These are phyloP conservation scores for Zosterops lateralis DNA, from an alignment of 2,113 vertebrate species.

Conservation along the genomic window DNA sequence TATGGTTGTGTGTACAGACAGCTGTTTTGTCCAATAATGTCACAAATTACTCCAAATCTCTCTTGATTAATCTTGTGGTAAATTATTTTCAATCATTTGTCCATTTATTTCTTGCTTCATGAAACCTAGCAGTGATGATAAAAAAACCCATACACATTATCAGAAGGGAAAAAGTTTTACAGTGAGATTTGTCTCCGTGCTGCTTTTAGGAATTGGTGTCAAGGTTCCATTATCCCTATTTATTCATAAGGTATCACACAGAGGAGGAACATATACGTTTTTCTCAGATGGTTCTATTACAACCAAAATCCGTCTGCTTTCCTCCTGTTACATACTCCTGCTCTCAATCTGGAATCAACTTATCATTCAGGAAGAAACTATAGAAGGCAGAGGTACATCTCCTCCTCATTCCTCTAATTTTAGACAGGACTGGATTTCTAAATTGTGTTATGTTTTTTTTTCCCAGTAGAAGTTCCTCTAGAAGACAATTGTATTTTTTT, in stretches of 20 bases:
- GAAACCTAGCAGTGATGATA: neutral
- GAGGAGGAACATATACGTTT: neutral
- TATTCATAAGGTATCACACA: neutral
- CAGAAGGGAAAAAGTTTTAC: neutral
- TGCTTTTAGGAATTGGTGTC: neutral
- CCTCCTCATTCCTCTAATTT: neutral
- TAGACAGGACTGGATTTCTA: neutral
- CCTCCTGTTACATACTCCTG: neutral
- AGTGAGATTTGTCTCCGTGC: neutral
- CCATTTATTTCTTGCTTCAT: neutral
- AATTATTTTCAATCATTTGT: neutral
- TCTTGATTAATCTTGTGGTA: neutral
- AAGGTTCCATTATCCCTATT: neutral
- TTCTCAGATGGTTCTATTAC: neutral
- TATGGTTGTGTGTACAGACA: neutral
- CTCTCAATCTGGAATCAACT: rapidly evolving
- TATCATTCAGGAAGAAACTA: neutral
- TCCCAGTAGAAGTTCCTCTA: neutral
- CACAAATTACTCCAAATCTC: neutral
- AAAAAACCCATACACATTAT: rapidly evolving
- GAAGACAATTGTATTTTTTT: neutral
- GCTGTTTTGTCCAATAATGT: neutral
- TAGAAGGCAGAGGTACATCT: neutral
- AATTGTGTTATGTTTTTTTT: neutral
- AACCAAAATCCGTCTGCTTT: neutral